These are phyloP conservation scores for Ancistrus triradiatus DNA, from an alignment of 2,113 vertebrate genomes.

Conservation along the genomic window DNA sequence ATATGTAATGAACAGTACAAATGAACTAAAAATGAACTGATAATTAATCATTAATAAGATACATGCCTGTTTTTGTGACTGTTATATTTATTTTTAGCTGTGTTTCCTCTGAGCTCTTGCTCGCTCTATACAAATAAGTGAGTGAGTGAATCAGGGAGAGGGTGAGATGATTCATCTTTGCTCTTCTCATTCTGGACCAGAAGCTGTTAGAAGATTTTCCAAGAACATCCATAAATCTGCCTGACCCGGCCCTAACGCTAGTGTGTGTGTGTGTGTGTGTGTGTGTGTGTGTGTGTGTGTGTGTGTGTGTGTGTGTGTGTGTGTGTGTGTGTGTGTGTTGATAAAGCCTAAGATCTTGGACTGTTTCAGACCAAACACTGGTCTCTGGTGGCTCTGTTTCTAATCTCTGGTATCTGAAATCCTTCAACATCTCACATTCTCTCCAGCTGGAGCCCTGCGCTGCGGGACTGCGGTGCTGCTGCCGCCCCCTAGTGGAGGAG, in stretches of 20 bases:
- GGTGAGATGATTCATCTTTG: no score
- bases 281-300: not conserved
- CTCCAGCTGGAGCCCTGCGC: not conserved
- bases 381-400: not conserved
- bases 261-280: slow-evolving; percentile 19
- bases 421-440: not conserved
- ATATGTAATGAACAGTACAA: no score
- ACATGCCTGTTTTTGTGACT: no score
- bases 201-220: no score
- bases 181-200: no score
- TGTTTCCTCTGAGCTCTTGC: not conserved
- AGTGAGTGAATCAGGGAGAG: no score
- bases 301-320: slow-evolving; percentile 1
- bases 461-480: not conserved
- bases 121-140: not conserved
- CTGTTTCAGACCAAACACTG: not conserved
- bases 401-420: no score
- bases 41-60: no score
- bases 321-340: slow-evolving; percentile 19
- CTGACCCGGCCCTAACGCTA: no score
- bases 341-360: not conserved
- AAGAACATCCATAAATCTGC: no score
- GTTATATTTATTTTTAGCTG: no score
- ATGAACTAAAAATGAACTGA: no score
- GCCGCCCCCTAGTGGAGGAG: not conserved